These are phyloP conservation scores for Teleogryllus occipitalis DNA, from an alignment of 1,140 invertebrate species.

Conservation along the genomic window DNA sequence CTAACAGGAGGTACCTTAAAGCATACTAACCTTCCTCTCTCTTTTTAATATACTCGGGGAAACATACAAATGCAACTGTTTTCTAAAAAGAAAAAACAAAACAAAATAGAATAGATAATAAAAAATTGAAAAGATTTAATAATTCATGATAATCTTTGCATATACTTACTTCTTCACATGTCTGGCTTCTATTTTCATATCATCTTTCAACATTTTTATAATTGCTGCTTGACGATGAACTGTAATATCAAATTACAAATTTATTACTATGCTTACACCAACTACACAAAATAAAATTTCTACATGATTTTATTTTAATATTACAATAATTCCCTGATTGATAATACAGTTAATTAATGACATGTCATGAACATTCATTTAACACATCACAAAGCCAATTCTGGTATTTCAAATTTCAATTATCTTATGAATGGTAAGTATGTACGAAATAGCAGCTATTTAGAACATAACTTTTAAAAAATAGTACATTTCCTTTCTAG, in stretches of 20 bases:
- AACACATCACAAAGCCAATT: no score
- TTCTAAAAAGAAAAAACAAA: conserved; percentile 37
- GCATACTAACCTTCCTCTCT: conserved; percentile 46
- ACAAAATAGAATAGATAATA: conserved; percentile 4
- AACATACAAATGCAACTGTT: conserved; percentile 66
- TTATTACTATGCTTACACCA: neutral
- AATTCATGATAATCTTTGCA: neutral
- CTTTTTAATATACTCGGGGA: conserved; percentile 57
- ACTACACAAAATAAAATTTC: neutral
- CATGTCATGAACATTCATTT: no score
- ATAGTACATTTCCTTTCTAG: no score
- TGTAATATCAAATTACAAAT: conserved; percentile 35
- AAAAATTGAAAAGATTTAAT: neutral
- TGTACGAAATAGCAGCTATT: no score
- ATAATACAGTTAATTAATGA: no score
- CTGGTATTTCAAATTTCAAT: no score
- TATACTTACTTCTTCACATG: conserved; percentile 36
- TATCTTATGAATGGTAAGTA: no score
- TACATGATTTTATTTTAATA: neutral
- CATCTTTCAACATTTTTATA: conserved; percentile 75
- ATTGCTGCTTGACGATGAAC: conserved; percentile 54
- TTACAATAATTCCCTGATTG: neutral
- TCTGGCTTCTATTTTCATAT: conserved; percentile 78
- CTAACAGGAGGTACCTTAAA: neutral
- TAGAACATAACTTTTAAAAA: no score